phyloP scores from a whole-genome alignment of 2,113 vertebrate species.

The Spheniscus mendiculus region DNA sequence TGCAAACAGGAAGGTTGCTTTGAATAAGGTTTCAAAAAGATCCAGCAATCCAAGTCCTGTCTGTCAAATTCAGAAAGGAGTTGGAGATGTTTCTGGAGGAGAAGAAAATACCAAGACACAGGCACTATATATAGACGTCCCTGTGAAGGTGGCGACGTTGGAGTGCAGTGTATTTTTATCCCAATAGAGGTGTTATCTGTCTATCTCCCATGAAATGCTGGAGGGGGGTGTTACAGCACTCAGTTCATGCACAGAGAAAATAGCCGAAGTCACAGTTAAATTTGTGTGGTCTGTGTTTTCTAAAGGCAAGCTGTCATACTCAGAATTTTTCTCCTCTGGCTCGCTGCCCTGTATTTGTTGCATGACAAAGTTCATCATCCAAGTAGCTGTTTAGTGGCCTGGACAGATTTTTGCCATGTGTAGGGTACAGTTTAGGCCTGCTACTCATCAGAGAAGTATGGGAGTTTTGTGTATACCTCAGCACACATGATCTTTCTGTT shows the following conservation, averaged over 20 bases:
- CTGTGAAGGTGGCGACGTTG: slow-evolving; percentile 64
- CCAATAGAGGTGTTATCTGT: slow-evolving; percentile 55
- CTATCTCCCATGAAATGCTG: slow-evolving; percentile 54
- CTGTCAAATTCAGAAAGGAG: slow-evolving; percentile 37
- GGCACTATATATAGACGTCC: slow-evolving; percentile 50
- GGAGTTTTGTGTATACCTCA: neutral
- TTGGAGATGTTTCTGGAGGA: slow-evolving; percentile 36
- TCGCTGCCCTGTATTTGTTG: neutral
- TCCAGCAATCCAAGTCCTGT: neutral
- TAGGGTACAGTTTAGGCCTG: neutral
- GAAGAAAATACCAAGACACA: slow-evolving; percentile 47
- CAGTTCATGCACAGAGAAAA: neutral
- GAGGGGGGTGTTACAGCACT: slow-evolving; percentile 23
- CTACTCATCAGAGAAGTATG: neutral
- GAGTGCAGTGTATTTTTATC: slow-evolving; percentile 66
- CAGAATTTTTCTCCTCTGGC: neutral
- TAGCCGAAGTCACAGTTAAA: neutral
- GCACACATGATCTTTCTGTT: neutral
- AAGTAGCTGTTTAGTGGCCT: neutral
- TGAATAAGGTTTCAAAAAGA: neutral
- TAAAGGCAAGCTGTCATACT: neutral
- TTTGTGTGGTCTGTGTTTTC: slow-evolving; percentile 12
- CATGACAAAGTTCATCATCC: neutral
- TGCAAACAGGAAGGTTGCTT: neutral
- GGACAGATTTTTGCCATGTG: neutral